Percentiles rank a stretch among this genome's conserved stretches.
Evolutionary conservation across 1,140 invertebrate species (phyloP).

Genomic region (Drosophila erecta): DNA sequence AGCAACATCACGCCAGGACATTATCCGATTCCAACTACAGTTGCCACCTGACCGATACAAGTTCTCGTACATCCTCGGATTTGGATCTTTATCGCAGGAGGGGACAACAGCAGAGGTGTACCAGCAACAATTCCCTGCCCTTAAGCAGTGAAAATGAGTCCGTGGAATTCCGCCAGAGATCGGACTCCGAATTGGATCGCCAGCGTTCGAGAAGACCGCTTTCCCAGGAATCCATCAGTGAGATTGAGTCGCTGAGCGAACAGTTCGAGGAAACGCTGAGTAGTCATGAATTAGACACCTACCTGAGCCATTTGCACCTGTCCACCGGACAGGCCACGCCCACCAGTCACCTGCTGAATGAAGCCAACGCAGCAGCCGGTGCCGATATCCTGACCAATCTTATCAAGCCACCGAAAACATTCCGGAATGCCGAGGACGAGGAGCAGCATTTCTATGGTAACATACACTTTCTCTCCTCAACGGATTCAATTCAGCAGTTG

Average conservation of each 20-base stretch:
- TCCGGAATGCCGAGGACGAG: conserved; percentile 68
- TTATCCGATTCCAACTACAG: conserved; percentile 82
- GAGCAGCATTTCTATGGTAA: conserved; percentile 83
- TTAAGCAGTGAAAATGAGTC: conserved; percentile 77
- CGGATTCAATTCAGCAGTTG: conserved; percentile 76
- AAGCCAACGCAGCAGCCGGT: conserved; percentile 45
- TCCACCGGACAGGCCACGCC: conserved; percentile 38
- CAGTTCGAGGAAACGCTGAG: conserved; percentile 86
- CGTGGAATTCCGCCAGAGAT: conserved; percentile 86
- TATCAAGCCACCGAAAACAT: conserved; percentile 82
- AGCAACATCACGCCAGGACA: conserved; percentile 78
- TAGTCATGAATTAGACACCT: conserved; percentile 88
- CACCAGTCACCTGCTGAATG: conserved; percentile 51
- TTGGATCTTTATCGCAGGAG: conserved; percentile 78
- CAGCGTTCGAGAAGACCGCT: conserved; percentile 89
- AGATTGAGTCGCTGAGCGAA: conserved; percentile 87
- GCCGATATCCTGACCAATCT: conserved; percentile 65
- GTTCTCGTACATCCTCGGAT: conserved; percentile 80
- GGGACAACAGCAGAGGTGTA: conserved; percentile 64
- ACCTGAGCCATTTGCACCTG: conserved; percentile 87
- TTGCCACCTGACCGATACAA: conserved; percentile 79
- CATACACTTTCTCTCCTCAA: conserved; percentile 82
- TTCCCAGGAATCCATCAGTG: conserved; percentile 88
- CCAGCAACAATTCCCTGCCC: conserved; percentile 70
- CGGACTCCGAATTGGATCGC: conserved; percentile 86